phyloP scores from a whole-genome alignment of 1,140 invertebrate genomes.

The Mactra quadrangularis region DNA sequence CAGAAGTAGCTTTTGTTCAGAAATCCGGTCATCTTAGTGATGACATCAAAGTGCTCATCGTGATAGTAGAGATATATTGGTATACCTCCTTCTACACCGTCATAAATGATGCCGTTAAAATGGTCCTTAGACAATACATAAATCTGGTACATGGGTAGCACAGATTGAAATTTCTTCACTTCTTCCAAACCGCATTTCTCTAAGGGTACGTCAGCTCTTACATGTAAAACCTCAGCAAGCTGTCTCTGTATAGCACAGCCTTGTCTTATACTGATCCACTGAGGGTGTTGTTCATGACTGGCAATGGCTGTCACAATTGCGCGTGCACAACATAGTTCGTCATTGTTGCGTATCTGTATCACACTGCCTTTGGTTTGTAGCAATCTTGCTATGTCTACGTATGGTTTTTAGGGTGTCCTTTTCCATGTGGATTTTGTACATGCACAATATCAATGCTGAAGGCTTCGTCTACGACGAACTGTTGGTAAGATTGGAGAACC shows the following conservation, averaged over 20 bases:
- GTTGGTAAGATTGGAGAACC: conserved; percentile 12
- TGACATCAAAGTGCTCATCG: conserved; percentile 62
- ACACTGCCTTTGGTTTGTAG: conserved; percentile 15
- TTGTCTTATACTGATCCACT: conserved; percentile 13
- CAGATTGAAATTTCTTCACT: background rate
- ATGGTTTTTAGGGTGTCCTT: background rate
- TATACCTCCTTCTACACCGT: background rate
- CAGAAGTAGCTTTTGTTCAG: too few species aligned
- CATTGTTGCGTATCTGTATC: conserved; percentile 17
- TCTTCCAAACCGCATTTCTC: background rate
- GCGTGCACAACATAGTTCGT: conserved; percentile 14
- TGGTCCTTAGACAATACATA: background rate
- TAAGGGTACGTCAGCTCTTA: background rate
- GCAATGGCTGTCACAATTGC: conserved; percentile 19
- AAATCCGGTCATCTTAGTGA: conserved; percentile 60
- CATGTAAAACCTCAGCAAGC: too few species aligned
- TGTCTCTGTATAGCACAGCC: background rate
- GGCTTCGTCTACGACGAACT: conserved; percentile 14
- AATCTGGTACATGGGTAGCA: background rate
- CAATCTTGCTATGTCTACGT: conserved; percentile 3
- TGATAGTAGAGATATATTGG: conserved; percentile 56
- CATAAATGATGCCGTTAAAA: too few species aligned
- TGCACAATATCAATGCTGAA: conserved; percentile 7
- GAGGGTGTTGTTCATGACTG: conserved; percentile 1
- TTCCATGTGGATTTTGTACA: background rate